Evolutionary conservation across 2,113 vertebrate species (phyloP), one percentile per base, ranked within the genome.

Genomic region (Melanerpes aurifrons): DNA sequence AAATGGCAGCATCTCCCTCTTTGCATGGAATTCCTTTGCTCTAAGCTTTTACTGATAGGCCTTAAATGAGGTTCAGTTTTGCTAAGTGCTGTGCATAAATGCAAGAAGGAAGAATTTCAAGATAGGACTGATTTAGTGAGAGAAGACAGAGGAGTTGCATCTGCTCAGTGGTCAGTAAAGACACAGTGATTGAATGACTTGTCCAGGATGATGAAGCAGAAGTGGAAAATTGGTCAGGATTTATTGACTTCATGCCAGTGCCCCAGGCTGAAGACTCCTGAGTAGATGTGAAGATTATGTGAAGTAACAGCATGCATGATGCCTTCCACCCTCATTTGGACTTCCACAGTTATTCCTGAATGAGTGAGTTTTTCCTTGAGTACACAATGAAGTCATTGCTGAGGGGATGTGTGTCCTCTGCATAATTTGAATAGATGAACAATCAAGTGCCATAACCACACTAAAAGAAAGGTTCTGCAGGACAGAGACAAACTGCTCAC

Each of bases 201-300:
- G 74, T 86, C 81, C 67, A 47, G 70, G 76, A 62, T 85, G 89
- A 84, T 93, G 81, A 93, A 90, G 26, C 77, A 78, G 73, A 90
- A 92, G 32, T 66, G 10, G 50, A 68, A 93, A 92, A 81, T 16
- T 43, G 56, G 68, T 66, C 40, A 48, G 69, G 86, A 69, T 84
- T 58, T 87, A 86, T 78, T 88, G 79, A 74, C 63, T 88, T 45
- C 59, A 87, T 10, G 71, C 50, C 50, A 72, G 54, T 90, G 47
- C 40, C 22, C 31, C n/a, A 50, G 40, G 45, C n/a, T 89, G 40
- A 77, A 73, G 37, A 25, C 6, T 86, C 20, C 29, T 11, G 28
- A 11, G 32, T 40, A 62, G 31, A 48, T 67, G 59, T 28, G 50
- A 77, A 45, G 15, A 16, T 78, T 48, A 15, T 28, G 22, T 57